A percentile compares a stretch with the other conserved stretches of the same genome.
Evolutionary conservation across 2,113 vertebrate genomes (phyloP).

Genomic region (Pedetes capensis): DNA sequence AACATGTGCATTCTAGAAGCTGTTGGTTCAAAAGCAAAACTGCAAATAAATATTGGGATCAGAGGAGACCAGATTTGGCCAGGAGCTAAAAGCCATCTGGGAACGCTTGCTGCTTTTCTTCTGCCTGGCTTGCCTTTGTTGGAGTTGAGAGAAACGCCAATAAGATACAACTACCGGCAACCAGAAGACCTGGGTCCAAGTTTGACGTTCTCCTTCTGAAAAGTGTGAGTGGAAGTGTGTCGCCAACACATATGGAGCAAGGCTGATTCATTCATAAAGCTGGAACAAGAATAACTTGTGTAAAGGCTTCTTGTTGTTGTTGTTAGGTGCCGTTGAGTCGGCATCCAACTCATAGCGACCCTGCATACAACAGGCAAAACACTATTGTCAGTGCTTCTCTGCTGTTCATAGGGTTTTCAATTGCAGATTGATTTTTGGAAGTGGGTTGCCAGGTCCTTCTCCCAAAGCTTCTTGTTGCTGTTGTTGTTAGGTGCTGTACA

Average conservation of each 20-base stretch:
- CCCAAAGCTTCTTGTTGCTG: too few species aligned
- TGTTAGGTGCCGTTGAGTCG: too few species aligned
- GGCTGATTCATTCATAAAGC: accelerated
- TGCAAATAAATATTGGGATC: neutral
- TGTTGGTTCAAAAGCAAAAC: neutral
- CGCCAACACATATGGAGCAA: accelerated
- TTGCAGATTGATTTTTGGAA: too few species aligned
- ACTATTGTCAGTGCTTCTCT: too few species aligned
- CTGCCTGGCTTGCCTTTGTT: neutral
- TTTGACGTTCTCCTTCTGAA: neutral
- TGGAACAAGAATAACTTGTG: neutral
- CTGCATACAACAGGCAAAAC: too few species aligned
- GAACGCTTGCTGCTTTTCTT: neutral
- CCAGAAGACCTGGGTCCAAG: neutral
- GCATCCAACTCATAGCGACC: too few species aligned
- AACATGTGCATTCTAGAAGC: too few species aligned
- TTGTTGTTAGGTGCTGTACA: too few species aligned
- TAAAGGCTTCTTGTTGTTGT: neutral
- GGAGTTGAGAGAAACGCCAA: neutral
- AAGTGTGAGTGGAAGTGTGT: accelerated
- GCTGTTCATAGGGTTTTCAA: too few species aligned
- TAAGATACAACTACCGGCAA: neutral
- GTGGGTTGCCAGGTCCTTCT: too few species aligned
- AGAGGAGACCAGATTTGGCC: neutral
- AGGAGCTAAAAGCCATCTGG: neutral